Base-by-base conservation (phyloP, 92 coral and sea anemone species). In the Paramuricea clavata region DNA sequence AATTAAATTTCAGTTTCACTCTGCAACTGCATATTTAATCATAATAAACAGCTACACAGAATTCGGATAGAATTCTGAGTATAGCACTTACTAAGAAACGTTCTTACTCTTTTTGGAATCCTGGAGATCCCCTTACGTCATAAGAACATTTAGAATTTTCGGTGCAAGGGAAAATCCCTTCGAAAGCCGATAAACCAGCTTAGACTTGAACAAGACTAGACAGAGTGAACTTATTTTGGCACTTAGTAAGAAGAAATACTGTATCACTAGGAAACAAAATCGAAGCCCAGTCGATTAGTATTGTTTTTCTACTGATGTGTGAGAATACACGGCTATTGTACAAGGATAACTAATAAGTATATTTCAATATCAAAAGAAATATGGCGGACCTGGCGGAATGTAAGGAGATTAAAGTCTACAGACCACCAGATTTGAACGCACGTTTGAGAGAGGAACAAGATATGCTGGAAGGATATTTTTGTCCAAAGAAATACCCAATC, bases 371-470 rank as follows among this genome's bases (percentile, higher is more conserved):
- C n/a, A 60, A 0, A 16, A 22, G 10, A 60, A 65, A 13, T 33
- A 65, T 65, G 72, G 72, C n/a, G n/a, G n/a, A n/a, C n/a, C n/a
- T n/a, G n/a, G n/a, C 72, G 23, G 68, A 60, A n/a, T 25, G 31
- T 60, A 60, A 11, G n/a, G 68, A 25, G 21, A 60, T 60, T 21
- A 31, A 60, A 28, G 2, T 60, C 12, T 60, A 21, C 15, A 21
- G 21, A 21, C 68, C 68, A 22, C 31, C 21, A 16, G 72, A 65
- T 28, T 19, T 65, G 1, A 12, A 65, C 35, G 5, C 17, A 25
- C 35, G 72, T 3, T 65, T 65, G 41, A 25, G 28, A 31, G 2
- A 65, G 11, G 72, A 65, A 65, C 1, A 28, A 10, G 19, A 65
- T 6, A 12, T 25, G 35, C 72, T 65, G 8, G 72, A 65, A 31